Evolutionary conservation across 2,888 invertebrate species (phyloP).

Genomic region (Apamea epomidion): DNA sequence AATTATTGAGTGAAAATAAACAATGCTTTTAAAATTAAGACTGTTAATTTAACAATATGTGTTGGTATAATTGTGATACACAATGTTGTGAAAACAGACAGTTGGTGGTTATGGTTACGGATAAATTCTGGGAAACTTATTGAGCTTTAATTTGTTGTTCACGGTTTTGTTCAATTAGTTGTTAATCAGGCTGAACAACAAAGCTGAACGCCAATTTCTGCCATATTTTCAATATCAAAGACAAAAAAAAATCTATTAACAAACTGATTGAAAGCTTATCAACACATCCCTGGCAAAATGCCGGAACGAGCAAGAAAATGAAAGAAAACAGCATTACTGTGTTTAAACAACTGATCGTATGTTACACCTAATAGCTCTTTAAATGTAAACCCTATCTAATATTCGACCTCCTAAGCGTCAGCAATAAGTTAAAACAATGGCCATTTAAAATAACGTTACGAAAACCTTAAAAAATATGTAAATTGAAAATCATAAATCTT

Average conservation of each 20-base stretch:
- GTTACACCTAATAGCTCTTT: background rate
- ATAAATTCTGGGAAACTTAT: conserved; percentile 10
- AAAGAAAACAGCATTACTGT: background rate
- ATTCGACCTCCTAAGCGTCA: conserved; percentile 1
- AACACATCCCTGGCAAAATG: background rate
- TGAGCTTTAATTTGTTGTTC: background rate
- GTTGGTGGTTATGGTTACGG: background rate
- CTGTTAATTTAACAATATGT: conserved; percentile 23
- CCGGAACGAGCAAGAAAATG: background rate
- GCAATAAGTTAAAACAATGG: conserved; percentile 41
- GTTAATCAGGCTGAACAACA: background rate
- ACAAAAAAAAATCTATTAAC: too few species aligned
- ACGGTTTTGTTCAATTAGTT: background rate
- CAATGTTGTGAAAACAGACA: conserved; percentile 9
- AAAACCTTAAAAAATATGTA: conserved; percentile 58
- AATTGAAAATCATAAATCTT: conserved; percentile 63
- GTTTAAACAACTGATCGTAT: background rate
- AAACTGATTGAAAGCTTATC: background rate
- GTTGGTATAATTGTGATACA: conserved; percentile 23
- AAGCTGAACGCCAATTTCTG: background rate
- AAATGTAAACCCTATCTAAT: conserved; percentile 1
- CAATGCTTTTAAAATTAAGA: conserved; percentile 20
- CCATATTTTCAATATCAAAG: background rate
- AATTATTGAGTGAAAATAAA: conserved; percentile 21
- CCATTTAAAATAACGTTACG: conserved; percentile 48